Percentiles rank a stretch among this genome's conserved stretches.
These are phyloP conservation scores for Troides oblongomaculatus DNA, from an alignment of 2,888 invertebrate genomes.

Conservation along the genomic window DNA sequence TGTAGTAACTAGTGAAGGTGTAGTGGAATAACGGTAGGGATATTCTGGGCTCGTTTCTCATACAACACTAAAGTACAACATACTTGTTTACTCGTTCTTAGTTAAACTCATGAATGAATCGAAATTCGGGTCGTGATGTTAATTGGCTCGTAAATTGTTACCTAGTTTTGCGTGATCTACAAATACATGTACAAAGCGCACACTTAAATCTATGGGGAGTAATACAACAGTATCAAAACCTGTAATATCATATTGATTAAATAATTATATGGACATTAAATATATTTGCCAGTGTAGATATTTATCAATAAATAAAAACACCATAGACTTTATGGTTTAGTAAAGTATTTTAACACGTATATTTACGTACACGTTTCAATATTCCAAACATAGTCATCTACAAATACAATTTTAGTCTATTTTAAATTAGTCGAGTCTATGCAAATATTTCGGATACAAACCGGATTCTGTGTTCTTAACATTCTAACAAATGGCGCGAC, in stretches of 20 bases:
- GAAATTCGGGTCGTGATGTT: neutral
- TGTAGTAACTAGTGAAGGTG: too few relatives aligned
- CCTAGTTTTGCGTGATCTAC: neutral
- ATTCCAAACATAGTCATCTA: neutral
- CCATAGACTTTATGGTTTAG: too few relatives aligned
- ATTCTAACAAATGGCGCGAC: constrained; percentile 10
- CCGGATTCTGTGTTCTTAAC: constrained; percentile 11
- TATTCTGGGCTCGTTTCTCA: too few relatives aligned
- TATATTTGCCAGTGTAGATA: neutral
- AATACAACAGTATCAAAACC: neutral
- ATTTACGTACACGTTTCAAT: neutral
- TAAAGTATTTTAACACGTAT: neutral
- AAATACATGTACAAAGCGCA: neutral
- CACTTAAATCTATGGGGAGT: neutral
- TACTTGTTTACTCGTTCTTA: neutral
- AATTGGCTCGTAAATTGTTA: neutral
- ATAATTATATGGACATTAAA: too few relatives aligned
- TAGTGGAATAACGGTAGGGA: too few relatives aligned
- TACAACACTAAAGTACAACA: too few relatives aligned
- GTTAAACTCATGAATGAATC: neutral
- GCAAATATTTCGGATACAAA: constrained; percentile 19
- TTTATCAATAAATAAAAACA: neutral
- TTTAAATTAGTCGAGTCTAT: constrained; percentile 5
- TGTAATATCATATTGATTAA: neutral
- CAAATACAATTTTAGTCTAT: neutral